Percentiles rank a stretch among this genome's conserved stretches.
Conservation (phyloP, 2,113 vertebrate genomes). For the Scartelaos histophorus region DNA sequence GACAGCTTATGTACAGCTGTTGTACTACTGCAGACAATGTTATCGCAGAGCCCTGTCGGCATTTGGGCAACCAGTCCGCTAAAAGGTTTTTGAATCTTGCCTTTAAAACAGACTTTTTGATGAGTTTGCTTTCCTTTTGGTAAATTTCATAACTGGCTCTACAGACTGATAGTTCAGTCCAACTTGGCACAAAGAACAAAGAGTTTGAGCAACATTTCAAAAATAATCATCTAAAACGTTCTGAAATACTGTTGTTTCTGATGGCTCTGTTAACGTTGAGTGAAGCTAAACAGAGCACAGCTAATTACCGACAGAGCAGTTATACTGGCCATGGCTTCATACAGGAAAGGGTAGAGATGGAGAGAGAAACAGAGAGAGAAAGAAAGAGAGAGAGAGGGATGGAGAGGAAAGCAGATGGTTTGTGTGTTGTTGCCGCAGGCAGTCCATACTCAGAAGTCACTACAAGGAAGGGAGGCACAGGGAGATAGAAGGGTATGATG, state of each 20-base stretch:
- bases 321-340: not conserved
- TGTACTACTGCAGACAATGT: slow-evolving; percentile 1
- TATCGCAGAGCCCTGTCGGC: slow-evolving; percentile 24
- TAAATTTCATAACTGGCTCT: not conserved
- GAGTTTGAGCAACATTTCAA: not conserved
- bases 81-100: slow-evolving; percentile 25
- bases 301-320: slow-evolving; percentile 4
- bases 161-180: slow-evolving; percentile 19
- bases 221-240: slow-evolving; percentile 12
- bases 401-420: slow-evolving; percentile 76
- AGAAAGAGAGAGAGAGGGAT: slow-evolving; percentile 19
- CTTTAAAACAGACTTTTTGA: slow-evolving; percentile 9
- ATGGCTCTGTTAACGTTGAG: slow-evolving; percentile 17
- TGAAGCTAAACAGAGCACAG: slow-evolving; percentile 23
- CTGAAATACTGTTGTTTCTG: slow-evolving; percentile 2
- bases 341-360: not conserved
- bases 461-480: slow-evolving; percentile 49
- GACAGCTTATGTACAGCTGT: not conserved
- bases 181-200: slow-evolving; percentile 10
- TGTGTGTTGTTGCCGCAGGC: slow-evolving; percentile 66
- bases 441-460: slow-evolving; percentile 60
- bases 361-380: slow-evolving; percentile 7
- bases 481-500: slow-evolving; percentile 36
- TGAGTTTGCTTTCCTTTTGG: not conserved
- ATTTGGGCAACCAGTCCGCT: not conserved